Evolutionary conservation across 2,888 invertebrate genomes (phyloP), one percentile per base, ranked within the genome.

Genomic region (Lithophane socia): DNA sequence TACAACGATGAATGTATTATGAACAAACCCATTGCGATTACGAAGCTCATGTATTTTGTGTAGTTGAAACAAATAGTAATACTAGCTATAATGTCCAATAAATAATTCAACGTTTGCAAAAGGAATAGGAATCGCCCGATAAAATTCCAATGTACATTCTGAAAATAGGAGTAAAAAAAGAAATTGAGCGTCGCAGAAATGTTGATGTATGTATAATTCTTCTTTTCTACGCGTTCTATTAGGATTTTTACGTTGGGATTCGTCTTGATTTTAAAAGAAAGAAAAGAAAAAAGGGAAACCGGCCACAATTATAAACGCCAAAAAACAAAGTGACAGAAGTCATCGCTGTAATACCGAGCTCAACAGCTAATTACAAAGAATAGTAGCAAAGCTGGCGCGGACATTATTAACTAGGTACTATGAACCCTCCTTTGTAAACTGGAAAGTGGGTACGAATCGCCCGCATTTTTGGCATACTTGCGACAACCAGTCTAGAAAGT

Each of bases 1-100:
- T 92, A 92, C 83, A 82, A 82, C 84, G 79, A 89, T 92, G 90
- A 92, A 91, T 92, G 88, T 89, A 84, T 89, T 89, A 88, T 90
- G 83, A 88, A 80, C 80, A 83, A 70, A 76, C 67, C 68, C 63
- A 76, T 80, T 75, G 78, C 84, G 75, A 85, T 86, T 87, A 83
- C 60, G 80, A 75, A 74, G 79, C 76, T 86, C 71, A 76, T 85
- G 70, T 85, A 75, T 82, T 82, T 82, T 79, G 79, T 83, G 77
- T 82, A 77, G 83, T 84, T 87, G 73, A 80, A 86, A 85, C 74
- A 87, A 82, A 83, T 86, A 82, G 81, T 89, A 85, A 88, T 82
- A 77, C 80, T 81, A 85, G 83, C 83, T 84, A 83, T 85, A 83
- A 85, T 82, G 79, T 82, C 77, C 72, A 82, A 88, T 89, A 85